Evolutionary conservation across 92 coral and sea anemone species (phyloP), one percentile per base, ranked within the genome.

Genomic region (Palythoa caribaeorum): DNA sequence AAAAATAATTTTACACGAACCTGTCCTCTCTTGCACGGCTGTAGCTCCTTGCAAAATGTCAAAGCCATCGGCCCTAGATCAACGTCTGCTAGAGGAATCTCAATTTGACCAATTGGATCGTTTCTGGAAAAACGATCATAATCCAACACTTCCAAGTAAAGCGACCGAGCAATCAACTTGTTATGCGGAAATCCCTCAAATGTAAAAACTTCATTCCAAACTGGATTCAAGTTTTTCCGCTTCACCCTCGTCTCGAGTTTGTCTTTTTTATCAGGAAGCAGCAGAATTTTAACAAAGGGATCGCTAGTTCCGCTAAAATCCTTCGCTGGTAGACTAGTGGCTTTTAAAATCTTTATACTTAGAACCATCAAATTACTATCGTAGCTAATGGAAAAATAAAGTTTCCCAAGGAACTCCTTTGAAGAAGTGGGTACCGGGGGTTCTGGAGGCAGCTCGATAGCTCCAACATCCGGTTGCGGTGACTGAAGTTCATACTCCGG

Each of bases 291-390:
- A 9, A 95, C 98, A 62, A 97, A 97, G 1, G 99, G 99, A 70
- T 97, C 99, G 71, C 99, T 97, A 6, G 99, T 97, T 9, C 99
- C 99, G 87, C 97, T 94, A 65, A 97, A 97, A 83, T 97, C 99
- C 73, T 97, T 97, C 6, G 99, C 99, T 17, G 99, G 99, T 15
- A 97, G 83, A 10, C 95, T 91, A 52, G 93, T 78, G 0, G 98
- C 99, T 89, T 94, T 97, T 40, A 95, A 92, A 83, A 97, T 93
- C 80, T 96, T 97, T 84, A 97, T 55, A 6, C 93, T 90, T 62
- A 97, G 88, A 0, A 94, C 92, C 95, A 90, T 90, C n/a, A 90
- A 87, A 55, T 92, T 90, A 13, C 98, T 92, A 76, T 94, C 94
- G 86, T 97, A 97, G 78, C 90, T 93, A 51, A 97, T 75, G 38